These are phyloP conservation scores for Chionomys nivalis DNA, from an alignment of 2,113 vertebrate species.

Conservation along the genomic window DNA sequence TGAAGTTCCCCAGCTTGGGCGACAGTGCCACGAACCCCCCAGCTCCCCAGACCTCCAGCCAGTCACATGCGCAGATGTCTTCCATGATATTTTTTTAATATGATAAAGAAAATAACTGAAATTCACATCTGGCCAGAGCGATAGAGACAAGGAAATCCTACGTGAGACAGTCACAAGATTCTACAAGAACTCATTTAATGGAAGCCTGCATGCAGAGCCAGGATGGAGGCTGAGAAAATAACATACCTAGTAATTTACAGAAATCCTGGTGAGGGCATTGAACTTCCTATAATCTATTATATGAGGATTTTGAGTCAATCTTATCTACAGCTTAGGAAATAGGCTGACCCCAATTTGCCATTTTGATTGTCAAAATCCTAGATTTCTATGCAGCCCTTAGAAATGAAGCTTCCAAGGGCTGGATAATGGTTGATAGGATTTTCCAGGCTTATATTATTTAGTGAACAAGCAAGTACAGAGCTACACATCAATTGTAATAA, in stretches of 20 bases:
- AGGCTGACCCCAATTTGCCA: slow-evolving; percentile 24
- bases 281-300: slow-evolving; percentile 7
- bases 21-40: neutral
- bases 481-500: neutral
- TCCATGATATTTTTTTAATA: neutral
- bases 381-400: neutral
- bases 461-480: neutral
- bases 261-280: slow-evolving; percentile 24
- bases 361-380: neutral
- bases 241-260: neutral
- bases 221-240: slow-evolving; percentile 30
- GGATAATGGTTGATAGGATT: neutral
- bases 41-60: no score
- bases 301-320: slow-evolving; percentile 42
- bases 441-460: neutral
- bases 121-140: neutral
- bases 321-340: slow-evolving; percentile 42
- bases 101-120: slow-evolving; percentile 37
- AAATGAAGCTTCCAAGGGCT: neutral
- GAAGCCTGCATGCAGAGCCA: neutral
- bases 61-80: neutral
- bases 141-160: neutral
- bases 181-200: neutral
- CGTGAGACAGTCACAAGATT: neutral
- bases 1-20: rapidly evolving